Evolutionary conservation across 2,113 vertebrate genomes (phyloP).

Genomic region (Poeciliopsis prolifica): DNA sequence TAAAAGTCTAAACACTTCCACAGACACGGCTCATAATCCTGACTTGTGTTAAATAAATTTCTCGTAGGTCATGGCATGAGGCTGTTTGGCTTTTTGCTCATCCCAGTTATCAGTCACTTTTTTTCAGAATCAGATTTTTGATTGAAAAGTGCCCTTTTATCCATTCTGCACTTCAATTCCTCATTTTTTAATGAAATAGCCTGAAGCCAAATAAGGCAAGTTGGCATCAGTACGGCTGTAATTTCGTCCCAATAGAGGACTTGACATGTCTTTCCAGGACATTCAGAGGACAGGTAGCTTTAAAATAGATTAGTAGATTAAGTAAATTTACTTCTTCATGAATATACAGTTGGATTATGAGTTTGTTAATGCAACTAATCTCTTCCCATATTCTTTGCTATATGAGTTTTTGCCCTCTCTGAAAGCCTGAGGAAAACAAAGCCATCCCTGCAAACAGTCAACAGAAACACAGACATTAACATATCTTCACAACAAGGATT

Average conservation of each 20-base stretch:
- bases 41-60: conserved; percentile 13
- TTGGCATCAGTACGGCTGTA: conserved; percentile 7
- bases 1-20: background rate
- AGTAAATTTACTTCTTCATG: background rate
- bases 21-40: background rate
- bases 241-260: conserved; percentile 1
- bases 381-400: background rate
- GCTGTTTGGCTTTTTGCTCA: background rate
- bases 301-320: conserved; percentile 21
- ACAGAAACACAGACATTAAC: background rate
- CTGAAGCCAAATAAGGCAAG: conserved; percentile 1
- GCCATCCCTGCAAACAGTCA: no score
- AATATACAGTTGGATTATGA: background rate
- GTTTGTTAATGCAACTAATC: background rate
- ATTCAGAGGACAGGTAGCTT: conserved; percentile 3
- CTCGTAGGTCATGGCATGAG: background rate
- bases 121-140: conserved; percentile 9
- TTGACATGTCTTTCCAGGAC: conserved; percentile 7
- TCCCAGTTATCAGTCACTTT: background rate
- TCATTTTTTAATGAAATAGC: conserved; percentile 27
- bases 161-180: conserved; percentile 11
- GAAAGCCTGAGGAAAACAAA: background rate
- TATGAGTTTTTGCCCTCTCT: background rate
- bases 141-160: conserved; percentile 36
- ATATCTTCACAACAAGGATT: background rate